Base-by-base conservation (phyloP, 2,797 vertebrate genomes). In the Amniataba percoides region DNA sequence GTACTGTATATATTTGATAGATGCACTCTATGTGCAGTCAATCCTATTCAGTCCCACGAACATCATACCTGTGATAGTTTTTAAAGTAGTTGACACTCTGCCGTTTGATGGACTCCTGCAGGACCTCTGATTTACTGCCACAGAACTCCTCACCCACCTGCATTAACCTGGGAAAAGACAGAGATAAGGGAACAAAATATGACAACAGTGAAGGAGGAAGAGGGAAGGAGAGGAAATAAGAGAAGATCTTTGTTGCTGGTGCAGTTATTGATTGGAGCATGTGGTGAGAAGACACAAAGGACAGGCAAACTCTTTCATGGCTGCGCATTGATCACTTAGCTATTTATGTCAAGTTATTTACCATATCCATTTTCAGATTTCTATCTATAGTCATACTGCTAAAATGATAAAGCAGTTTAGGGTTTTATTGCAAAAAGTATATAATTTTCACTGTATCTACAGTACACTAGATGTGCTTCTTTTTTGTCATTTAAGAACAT, bases 51-150 rank as follows among this genome's bases (percentile, higher is more conserved):
- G 43, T 10, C 25, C 0, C n/a, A 70, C 14, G 1, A 61, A 15
- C 7, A 18, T 23, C 16, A 6, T 84, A 99, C 98, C 98, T 98
- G 95, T 99, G 98, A 88, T 99, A 99, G 81, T 98, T 99, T 87
- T 97, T 99, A 83, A 99, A 99, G 94, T 99, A 99, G 94, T 99
- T 99, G 71, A 99, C 93, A 31, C 98, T 99, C 93, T 99, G 98
- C 66, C 95, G 97, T 92, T 98, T 96, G 89, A 99, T 97, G 48
- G 98, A 99, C 83, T 99, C 98, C 91, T 99, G 98, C 85, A 99
- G 95, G 84, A 98, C 97, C 91, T 99, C 98, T 0, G 98, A 99
- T 85, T 96, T 98, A 83, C 98, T 99, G 89, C 97, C 95, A 73
- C 98, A 99, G 93, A 99, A 99, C 90, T 99, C 97, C 92, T 99